A percentile compares a stretch with the other conserved stretches of the same genome.
Evolutionary conservation across 2,888 invertebrate species (phyloP).

Genomic region (Aphidoletes aphidimyza): DNA sequence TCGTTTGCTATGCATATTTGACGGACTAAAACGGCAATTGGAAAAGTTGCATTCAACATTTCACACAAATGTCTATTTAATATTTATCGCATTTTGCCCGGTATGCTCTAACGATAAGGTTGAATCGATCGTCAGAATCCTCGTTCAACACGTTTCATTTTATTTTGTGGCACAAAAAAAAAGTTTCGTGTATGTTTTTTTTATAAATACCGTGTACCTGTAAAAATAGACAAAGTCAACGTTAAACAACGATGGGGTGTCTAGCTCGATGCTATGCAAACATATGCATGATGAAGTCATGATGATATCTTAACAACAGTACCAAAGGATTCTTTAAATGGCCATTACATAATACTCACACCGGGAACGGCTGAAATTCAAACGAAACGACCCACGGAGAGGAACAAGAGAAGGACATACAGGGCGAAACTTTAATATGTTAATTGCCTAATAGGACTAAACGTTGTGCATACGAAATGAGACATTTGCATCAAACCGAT

Average conservation of each 20-base stretch:
- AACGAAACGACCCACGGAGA: neutral
- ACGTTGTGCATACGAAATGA: conserved; percentile 10
- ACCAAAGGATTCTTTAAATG: neutral
- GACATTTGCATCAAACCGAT: neutral
- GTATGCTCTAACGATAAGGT: neutral
- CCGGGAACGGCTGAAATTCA: conserved; percentile 14
- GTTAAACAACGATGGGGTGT: no score
- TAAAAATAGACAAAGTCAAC: no score
- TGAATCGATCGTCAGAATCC: neutral
- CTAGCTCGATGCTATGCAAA: neutral
- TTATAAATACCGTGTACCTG: no score
- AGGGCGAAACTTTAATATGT: conserved; percentile 39
- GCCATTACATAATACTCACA: conserved; percentile 20
- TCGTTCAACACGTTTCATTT: neutral
- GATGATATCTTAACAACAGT: neutral
- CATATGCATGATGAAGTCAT: neutral
- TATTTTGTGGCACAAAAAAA: no score
- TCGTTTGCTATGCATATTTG: conserved; percentile 7
- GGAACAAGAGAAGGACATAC: neutral
- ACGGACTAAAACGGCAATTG: conserved; percentile 36
- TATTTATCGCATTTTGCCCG: neutral
- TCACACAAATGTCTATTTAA: conserved; percentile 51
- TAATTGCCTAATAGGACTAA: conserved; percentile 30
- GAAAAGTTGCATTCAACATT: conserved; percentile 40
- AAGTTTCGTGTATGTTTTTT: no score